phyloP scores from a whole-genome alignment of 2,888 invertebrate species.

The Plebejus argus region DNA sequence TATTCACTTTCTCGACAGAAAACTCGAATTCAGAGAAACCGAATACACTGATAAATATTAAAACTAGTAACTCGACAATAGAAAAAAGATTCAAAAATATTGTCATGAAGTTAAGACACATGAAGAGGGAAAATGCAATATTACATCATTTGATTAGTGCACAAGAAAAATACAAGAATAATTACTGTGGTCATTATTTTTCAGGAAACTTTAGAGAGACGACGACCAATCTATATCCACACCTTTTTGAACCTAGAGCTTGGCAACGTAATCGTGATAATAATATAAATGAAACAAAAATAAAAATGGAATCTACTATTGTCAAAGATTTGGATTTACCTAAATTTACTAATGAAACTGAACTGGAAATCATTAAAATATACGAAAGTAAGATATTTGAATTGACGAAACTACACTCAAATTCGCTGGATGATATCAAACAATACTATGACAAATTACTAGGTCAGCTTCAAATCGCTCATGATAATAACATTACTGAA shows the following conservation, averaged over 20 bases:
- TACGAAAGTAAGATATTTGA: slow-evolving; percentile 17
- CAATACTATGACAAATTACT: slow-evolving; percentile 52
- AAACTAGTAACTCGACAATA: slow-evolving; percentile 46
- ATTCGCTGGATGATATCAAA: slow-evolving; percentile 46
- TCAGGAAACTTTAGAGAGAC: slow-evolving; percentile 41
- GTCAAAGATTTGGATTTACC: slow-evolving; percentile 59
- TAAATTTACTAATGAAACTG: slow-evolving; percentile 56
- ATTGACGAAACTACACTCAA: neutral
- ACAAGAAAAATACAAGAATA: slow-evolving; percentile 51
- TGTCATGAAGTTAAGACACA: slow-evolving; percentile 63
- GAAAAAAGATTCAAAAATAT: slow-evolving; percentile 61
- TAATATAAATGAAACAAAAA: slow-evolving; percentile 50
- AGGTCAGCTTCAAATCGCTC: slow-evolving; percentile 46
- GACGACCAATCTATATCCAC: slow-evolving; percentile 55
- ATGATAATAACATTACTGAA: slow-evolving; percentile 51
- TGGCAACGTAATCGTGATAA: slow-evolving; percentile 56
- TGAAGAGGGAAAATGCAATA: slow-evolving; percentile 64
- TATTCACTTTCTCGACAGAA: neutral
- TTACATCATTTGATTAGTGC: slow-evolving; percentile 58
- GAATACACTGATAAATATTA: slow-evolving; percentile 40
- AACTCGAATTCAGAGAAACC: slow-evolving; percentile 41
- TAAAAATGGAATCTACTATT: slow-evolving; percentile 61
- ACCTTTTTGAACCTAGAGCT: slow-evolving; percentile 52
- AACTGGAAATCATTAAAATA: slow-evolving; percentile 46
- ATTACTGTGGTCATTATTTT: slow-evolving; percentile 41